These are phyloP conservation scores for Pachycephala philippinensis DNA, from an alignment of 2,113 vertebrate species.

Conservation along the genomic window DNA sequence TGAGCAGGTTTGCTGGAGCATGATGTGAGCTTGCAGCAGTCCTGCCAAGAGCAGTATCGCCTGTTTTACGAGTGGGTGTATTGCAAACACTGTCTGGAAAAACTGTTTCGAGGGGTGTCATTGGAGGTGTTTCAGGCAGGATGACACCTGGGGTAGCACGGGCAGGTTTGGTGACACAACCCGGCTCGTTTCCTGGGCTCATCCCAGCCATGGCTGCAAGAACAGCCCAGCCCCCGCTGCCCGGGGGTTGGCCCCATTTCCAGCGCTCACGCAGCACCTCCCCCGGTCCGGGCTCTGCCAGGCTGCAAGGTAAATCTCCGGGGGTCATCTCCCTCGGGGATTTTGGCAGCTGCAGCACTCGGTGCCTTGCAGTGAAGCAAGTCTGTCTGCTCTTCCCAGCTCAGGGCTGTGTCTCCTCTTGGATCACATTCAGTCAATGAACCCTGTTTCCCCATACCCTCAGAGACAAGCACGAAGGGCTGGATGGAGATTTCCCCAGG, in stretches of 20 bases:
- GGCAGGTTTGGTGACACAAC: rapidly evolving
- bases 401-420: background rate
- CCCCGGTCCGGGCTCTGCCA: background rate
- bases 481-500: background rate
- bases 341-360: background rate
- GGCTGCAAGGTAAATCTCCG: rapidly evolving
- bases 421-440: background rate
- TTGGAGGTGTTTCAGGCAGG: background rate
- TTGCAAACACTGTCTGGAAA: background rate
- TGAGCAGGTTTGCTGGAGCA: background rate
- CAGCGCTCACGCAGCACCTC: background rate
- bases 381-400: background rate
- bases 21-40: rapidly evolving
- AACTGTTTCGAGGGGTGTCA: background rate
- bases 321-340: background rate
- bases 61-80: background rate
- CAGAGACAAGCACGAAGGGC: background rate
- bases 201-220: background rate
- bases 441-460: background rate
- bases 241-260: rapidly evolving
- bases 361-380: background rate
- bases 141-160: rapidly evolving
- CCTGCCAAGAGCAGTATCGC: background rate
- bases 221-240: rapidly evolving
- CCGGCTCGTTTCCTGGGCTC: rapidly evolving